Evolutionary conservation across 1,140 invertebrate species (phyloP), one percentile per base, ranked within the genome.

Genomic region (Drosophila gunungcola): DNA sequence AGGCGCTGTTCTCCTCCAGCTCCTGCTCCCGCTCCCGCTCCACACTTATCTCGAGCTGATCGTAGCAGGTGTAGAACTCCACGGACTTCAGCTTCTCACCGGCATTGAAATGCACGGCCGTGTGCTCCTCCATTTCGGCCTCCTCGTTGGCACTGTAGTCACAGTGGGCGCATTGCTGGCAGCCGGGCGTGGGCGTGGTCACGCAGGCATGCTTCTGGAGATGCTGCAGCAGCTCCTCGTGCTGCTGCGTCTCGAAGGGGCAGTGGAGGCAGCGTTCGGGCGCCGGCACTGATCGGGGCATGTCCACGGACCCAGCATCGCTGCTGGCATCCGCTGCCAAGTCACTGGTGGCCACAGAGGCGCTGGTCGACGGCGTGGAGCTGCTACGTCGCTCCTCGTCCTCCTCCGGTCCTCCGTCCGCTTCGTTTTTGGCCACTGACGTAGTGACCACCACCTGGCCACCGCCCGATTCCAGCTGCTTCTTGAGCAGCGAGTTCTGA

Each of bases 101-200:
- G 46, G 84, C 80, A 76, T 81, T 91, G 29, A 92, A 92, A n/a
- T 92, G 92, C 29, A 92, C 46, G 0, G 74, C 56, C 3, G 76
- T 91, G 57, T 92, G 92, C 48, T 91, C 86, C 16, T 89, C 90
- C 21, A 92, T 64, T 11, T 83, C 58, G 0, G 73, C 13, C 21
- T 88, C 79, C 1, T 73, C 73, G 4, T 12, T 27, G 0, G 96
- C 96, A 32, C 95, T 95, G 91, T 97, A 98, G 85, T 96, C 96
- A 92, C 97, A 98, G 69, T 96, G 94, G n/a, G 95, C 94, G 85
- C 97, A 98, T 68, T 95, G 96, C 82, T 95, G 95, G 16, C 94
- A 93, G 25, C 95, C 95, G 16, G 94, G 94, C 1, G 57, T 43
- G 1, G 95, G 94, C 0, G 95, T 95, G 63, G 96, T 96, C 48